Percentiles rank a stretch among this genome's conserved stretches.
phyloP scores from a whole-genome alignment of 2,113 vertebrate genomes.

The Nettapus auritus region DNA sequence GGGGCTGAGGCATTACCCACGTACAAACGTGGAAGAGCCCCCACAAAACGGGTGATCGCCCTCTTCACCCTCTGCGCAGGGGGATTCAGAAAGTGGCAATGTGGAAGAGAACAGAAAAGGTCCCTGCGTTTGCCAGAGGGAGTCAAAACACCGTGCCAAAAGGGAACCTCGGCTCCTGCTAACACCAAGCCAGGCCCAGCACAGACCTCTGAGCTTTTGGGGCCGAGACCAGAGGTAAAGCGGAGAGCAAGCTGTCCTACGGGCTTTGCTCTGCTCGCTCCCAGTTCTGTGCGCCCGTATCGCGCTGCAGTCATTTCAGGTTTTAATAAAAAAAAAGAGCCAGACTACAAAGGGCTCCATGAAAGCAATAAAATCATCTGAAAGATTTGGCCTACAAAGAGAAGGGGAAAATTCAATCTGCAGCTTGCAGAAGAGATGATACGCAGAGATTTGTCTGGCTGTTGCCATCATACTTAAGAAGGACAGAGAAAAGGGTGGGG shows the following conservation, averaged over 20 bases:
- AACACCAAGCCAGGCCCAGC: background rate
- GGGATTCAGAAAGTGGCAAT: background rate
- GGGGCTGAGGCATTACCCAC: background rate
- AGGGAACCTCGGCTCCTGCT: background rate
- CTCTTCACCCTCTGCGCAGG: background rate
- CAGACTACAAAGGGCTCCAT: constrained; percentile 43
- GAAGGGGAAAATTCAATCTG: constrained; percentile 29
- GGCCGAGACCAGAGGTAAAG: background rate
- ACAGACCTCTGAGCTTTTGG: background rate
- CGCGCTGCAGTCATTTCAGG: background rate
- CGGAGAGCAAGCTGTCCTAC: background rate
- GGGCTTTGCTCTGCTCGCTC: background rate
- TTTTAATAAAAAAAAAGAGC: background rate
- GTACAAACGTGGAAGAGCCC: rapidly evolving
- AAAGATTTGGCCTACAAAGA: constrained; percentile 49
- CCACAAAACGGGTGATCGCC: background rate
- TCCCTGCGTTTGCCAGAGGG: background rate
- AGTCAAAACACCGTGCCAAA: background rate
- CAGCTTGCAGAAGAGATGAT: constrained; percentile 22
- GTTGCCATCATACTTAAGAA: background rate
- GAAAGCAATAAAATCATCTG: constrained; percentile 45
- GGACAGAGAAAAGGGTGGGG: background rate
- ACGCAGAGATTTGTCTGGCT: constrained; percentile 11
- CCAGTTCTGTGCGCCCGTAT: background rate
- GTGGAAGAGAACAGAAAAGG: background rate